Conservation (phyloP, 1,140 invertebrate genomes). For the Drosophila lini region DNA sequence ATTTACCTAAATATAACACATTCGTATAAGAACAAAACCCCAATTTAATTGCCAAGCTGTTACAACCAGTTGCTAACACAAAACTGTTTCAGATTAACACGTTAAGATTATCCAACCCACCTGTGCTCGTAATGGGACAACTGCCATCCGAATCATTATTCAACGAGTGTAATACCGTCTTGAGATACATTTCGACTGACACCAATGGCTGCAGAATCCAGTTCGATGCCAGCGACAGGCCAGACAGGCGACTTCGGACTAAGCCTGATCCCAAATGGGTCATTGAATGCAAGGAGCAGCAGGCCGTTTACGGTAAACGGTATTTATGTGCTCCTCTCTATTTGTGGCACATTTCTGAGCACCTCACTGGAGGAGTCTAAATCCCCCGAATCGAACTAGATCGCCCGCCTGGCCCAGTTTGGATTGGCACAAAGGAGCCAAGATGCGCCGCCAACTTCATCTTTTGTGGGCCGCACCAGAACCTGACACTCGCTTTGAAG, state of each 20-base stretch:
- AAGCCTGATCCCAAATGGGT: constrained; percentile 39
- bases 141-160: constrained; percentile 21
- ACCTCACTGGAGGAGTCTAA: constrained; percentile 16
- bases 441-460: constrained; percentile 33
- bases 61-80: not conserved
- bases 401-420: constrained; percentile 60
- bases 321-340: constrained; percentile 27
- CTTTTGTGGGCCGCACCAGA: constrained; percentile 43
- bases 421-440: constrained; percentile 21
- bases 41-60: constrained; percentile 5
- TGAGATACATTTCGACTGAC: constrained; percentile 11
- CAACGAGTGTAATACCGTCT: constrained; percentile 21
- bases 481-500: constrained; percentile 49
- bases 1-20: not conserved
- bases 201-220: constrained; percentile 23
- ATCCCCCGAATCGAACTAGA: constrained; percentile 50
- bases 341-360: constrained; percentile 40
- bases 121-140: constrained; percentile 15
- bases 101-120: constrained; percentile 30
- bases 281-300: constrained; percentile 42
- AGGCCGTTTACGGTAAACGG: constrained; percentile 50
- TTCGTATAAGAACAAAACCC: not conserved
- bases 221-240: constrained; percentile 11
- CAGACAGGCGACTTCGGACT: constrained; percentile 4
- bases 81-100: constrained; percentile 35